A percentile compares a stretch with the other conserved stretches of the same genome.
phyloP scores from a whole-genome alignment of 2,888 invertebrate species.

The Agonopterix alstromeriana region DNA sequence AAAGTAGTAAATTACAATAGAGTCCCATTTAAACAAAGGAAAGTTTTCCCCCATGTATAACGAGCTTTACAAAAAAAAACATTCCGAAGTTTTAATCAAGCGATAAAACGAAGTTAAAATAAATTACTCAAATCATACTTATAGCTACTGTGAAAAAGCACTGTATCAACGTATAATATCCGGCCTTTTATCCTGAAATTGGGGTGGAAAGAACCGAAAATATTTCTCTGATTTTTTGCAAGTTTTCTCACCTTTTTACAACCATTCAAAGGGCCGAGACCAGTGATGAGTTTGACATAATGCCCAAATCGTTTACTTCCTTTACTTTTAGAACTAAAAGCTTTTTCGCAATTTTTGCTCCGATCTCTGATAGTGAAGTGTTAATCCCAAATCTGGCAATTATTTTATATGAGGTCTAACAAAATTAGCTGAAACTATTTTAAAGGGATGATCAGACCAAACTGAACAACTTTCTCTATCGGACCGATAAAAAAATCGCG shows the following conservation, averaged over 20 bases:
- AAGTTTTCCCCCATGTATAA: neutral
- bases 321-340: no score
- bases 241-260: neutral
- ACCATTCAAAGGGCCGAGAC: neutral
- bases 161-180: neutral
- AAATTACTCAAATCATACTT: neutral
- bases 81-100: neutral
- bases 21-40: neutral
- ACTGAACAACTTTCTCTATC: no score
- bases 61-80: neutral
- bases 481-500: no score
- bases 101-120: neutral
- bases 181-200: constrained; percentile 1
- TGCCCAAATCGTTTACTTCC: no score
- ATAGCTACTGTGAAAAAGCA: neutral
- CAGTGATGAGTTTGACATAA: constrained; percentile 1
- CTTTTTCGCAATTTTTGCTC: no score
- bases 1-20: no score
- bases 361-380: no score
- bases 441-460: no score
- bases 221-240: neutral
- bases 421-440: no score
- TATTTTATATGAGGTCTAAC: no score
- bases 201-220: neutral
- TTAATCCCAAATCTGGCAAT: no score